Conservation (phyloP, 2,888 invertebrate genomes). For the Noctua fimbriata region DNA sequence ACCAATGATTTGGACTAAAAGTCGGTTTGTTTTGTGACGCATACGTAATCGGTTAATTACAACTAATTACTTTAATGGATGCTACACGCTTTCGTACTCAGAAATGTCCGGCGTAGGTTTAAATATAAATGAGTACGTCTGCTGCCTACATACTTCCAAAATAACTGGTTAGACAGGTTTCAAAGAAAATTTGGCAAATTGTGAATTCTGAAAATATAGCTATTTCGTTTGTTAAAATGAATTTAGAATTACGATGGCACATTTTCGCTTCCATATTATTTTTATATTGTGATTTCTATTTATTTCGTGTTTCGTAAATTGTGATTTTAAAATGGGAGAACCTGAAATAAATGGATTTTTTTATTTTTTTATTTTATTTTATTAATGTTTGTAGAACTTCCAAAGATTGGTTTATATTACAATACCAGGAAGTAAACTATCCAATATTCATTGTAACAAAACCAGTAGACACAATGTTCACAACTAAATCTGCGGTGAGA, state of each 20-base stretch:
- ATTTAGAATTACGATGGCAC: too few species aligned
- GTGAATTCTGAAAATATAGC: neutral
- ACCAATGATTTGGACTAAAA: neutral
- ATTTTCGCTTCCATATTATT: neutral
- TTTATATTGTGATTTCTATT: too few species aligned
- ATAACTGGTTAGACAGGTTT: conserved; percentile 20
- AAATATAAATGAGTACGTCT: conserved; percentile 29
- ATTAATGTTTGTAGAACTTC: neutral
- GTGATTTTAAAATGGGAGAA: too few species aligned
- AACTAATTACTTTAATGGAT: conserved; percentile 46
- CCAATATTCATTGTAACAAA: conserved; percentile 21
- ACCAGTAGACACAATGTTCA: conserved; percentile 20
- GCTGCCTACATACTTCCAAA: conserved; percentile 9
- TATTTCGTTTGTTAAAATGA: neutral
- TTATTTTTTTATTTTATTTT: too few species aligned
- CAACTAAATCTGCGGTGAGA: conserved; percentile 52
- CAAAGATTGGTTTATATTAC: neutral
- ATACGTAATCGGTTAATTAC: conserved; percentile 42
- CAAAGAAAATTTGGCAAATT: conserved; percentile 1
- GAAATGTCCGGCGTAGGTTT: conserved; percentile 25
- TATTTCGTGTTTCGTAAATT: too few species aligned
- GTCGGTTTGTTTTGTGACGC: conserved; percentile 12
- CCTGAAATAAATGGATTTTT: too few species aligned
- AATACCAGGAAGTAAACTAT: conserved; percentile 14
- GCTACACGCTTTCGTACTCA: conserved; percentile 46